phyloP scores from a whole-genome alignment of 2,113 vertebrate species.

The Proterorhinus semilunaris region DNA sequence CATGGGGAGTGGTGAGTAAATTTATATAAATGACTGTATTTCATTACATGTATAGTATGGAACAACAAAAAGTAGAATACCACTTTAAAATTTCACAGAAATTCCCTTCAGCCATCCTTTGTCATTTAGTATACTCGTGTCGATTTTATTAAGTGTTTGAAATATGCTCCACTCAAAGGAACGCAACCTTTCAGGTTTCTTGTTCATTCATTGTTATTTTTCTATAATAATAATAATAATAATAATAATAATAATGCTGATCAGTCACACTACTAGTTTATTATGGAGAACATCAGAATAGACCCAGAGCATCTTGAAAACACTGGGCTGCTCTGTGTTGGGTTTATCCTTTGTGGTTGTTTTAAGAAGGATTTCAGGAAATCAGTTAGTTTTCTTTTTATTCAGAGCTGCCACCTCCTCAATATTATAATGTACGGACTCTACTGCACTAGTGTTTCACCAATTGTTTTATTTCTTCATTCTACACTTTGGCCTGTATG shows the following conservation, averaged over 20 bases:
- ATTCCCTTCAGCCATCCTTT: neutral
- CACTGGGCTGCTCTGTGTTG: conserved; percentile 39
- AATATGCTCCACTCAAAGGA: neutral
- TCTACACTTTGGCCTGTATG: too few species aligned
- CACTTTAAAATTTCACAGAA: neutral
- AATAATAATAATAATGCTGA: too few species aligned
- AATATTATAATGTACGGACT: too few species aligned
- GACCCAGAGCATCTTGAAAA: conserved; percentile 33
- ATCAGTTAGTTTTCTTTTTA: too few species aligned
- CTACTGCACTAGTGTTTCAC: too few species aligned
- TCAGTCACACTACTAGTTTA: neutral
- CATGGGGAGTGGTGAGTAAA: conserved; percentile 75
- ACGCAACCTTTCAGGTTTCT: conserved; percentile 14
- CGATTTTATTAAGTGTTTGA: conserved; percentile 14
- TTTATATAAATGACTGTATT: neutral
- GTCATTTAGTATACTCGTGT: neutral
- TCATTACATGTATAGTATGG: neutral
- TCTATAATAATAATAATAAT: neutral
- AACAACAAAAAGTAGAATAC: neutral
- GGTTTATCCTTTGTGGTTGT: conserved; percentile 39
- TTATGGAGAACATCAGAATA: neutral
- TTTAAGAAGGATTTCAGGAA: neutral
- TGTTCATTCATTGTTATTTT: neutral
- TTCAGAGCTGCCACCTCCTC: too few species aligned
- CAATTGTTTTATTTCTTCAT: too few species aligned